Base-by-base conservation (phyloP, 2,113 vertebrate species). In the Mus pahari region DNA sequence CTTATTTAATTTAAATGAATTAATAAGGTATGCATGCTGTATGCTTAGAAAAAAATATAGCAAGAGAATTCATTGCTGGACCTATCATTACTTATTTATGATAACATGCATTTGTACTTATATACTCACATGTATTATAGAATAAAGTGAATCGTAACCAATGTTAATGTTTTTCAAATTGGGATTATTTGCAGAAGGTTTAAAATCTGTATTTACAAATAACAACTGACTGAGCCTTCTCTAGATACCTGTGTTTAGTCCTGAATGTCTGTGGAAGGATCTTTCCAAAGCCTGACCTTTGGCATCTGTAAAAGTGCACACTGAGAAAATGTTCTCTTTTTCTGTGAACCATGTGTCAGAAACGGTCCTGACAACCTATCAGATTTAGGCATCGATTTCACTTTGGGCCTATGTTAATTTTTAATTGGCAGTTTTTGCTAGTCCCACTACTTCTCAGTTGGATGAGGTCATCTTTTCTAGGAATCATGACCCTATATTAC, bases 371-470 rank as follows among this genome's bases (percentile, higher is more conserved):
- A 97, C 96, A 97, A 82, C 90, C 97, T 97, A 97, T 97, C 97
- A 97, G 77, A 91, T 92, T 83, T 68, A 94, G 64, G 79, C 48
- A 89, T 88, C 33, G 91, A 89, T 98, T 97, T 98, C 92, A 96
- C 96, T 94, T 74, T 95, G 91, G 96, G 93, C 48, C 60, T 83
- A 33, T 91, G 75, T 97, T 98, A 96, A 96, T 97, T 97, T 98
- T 97, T 98, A 97, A 97, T 97, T 96, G 97, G 95, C n/a, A 96
- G 14, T 95, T 13, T 97, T 97, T 97, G 73, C 96, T 90, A 70
- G 94, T 89, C 87, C 90, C 20, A 71, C 53, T 97, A 48, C 83
- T 86, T 95, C 89, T 94, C 50, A 94, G 60, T 11, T 96, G 86
- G 94, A 96, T 39, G 36, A 68, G 53, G 55, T 94, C 86, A 86